Base-by-base conservation (phyloP, 2,888 invertebrate genomes). In the Apotomis betuletana region DNA sequence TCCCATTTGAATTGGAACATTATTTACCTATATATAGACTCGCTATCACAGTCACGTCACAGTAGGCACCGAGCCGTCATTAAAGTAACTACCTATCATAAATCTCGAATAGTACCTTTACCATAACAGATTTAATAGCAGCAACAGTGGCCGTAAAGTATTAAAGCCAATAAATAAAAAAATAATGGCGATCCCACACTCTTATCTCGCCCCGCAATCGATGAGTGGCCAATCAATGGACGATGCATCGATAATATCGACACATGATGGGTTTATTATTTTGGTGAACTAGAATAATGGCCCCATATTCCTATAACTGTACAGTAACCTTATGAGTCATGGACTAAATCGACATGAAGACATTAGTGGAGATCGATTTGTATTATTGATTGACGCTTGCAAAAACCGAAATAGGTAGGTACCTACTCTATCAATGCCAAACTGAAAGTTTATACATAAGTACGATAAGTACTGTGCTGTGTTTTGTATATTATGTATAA, bases 261-360 rank as follows among this genome's bases (percentile, higher is more conserved):
- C 46, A 61, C 27, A 44, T 57, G 60, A 70, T 67, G 60, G 38
- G 62, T 75, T 58, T 54, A 75, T 75, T 74, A 60, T 69, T 71
- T 60, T 67, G 57, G 12, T 38, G 54, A 67, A 63, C 67, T 61
- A 67, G 76, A 73, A 70, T 75, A 68, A 70, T 74, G 74, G 74
- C 76, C 74, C 63, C 74, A 51, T 69, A 52, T 63, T 63, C 36
- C 55, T 15, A 36, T 73, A 75, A 72, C 74, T 67, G 75, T 74
- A 70, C 58, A 41, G 41, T 54, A 72, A 73, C 67, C 74, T 74
- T 69, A 54, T 52, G 68, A 67, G 38, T 51, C 70, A 70, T 27
- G 61, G 49, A 15, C 36, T 44, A 55, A 64, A 69, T 69, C 12
- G 15, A 44, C 9, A 49, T 51, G 27, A 61, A 57, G 27, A 55